These are phyloP conservation scores for Denticeps clupeoides DNA, from an alignment of 2,797 vertebrate species.

Conservation along the genomic window DNA sequence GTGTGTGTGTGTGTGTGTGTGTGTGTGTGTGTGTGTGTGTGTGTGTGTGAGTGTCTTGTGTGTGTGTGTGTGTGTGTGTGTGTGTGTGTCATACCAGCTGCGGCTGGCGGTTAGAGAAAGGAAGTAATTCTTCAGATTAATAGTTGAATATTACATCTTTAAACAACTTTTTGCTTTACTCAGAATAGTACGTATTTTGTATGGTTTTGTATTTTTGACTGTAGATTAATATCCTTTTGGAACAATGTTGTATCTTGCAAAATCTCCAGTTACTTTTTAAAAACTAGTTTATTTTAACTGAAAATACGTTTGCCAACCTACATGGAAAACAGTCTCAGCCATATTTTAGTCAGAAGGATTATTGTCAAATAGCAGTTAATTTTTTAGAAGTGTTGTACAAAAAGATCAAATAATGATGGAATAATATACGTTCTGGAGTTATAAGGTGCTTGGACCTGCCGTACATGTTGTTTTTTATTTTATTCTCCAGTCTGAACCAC, in stretches of 20 bases:
- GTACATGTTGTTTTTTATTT: too few species aligned
- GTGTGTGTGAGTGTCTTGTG: slow-evolving; percentile 9
- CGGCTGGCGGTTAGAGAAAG: background rate
- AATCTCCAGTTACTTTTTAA: slow-evolving; percentile 9
- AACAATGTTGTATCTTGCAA: slow-evolving; percentile 18
- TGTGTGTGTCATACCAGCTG: background rate
- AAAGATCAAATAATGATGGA: too few species aligned
- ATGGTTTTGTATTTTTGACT: slow-evolving; percentile 29
- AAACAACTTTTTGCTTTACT: slow-evolving; percentile 22
- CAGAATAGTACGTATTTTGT: slow-evolving; percentile 24
- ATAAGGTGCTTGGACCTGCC: too few species aligned
- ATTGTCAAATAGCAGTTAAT: background rate
- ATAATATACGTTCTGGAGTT: too few species aligned
- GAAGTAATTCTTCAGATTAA: background rate
- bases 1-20: background rate
- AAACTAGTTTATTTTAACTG: slow-evolving; percentile 1
- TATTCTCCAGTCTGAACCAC: too few species aligned
- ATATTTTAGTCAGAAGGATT: background rate
- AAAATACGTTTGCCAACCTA: too few species aligned
- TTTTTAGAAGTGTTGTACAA: too few species aligned
- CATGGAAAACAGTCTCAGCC: background rate
- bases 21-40: background rate
- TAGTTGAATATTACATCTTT: slow-evolving; percentile 11
- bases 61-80: background rate
- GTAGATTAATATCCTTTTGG: slow-evolving; percentile 19